These are phyloP conservation scores for Hirundo rustica DNA, from an alignment of 2,797 vertebrate genomes.

Conservation along the genomic window DNA sequence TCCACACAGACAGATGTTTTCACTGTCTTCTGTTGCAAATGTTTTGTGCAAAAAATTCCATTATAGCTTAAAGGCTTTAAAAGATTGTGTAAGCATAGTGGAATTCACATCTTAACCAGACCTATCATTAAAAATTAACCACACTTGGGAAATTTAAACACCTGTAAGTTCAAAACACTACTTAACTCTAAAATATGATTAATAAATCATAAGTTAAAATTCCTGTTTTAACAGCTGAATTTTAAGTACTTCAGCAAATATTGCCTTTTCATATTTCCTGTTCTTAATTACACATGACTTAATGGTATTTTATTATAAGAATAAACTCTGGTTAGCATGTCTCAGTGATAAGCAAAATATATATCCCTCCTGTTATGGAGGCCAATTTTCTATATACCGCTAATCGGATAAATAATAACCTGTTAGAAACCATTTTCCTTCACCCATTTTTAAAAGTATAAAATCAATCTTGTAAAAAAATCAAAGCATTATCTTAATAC, in stretches of 20 bases:
- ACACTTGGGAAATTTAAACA: slow-evolving; percentile 63
- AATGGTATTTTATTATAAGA: slow-evolving; percentile 52
- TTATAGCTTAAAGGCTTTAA: slow-evolving; percentile 40
- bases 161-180: slow-evolving; percentile 52
- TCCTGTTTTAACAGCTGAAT: slow-evolving; percentile 73
- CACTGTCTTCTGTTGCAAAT: not conserved
- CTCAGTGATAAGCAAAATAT: slow-evolving; percentile 56
- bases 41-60: slow-evolving; percentile 24
- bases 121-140: slow-evolving; percentile 65
- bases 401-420: slow-evolving; percentile 46
- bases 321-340: slow-evolving; percentile 49
- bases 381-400: not conserved
- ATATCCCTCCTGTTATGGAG: not conserved
- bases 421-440: slow-evolving; percentile 3
- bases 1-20: not conserved
- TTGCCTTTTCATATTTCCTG: slow-evolving; percentile 67
- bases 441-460: not conserved
- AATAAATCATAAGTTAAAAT: slow-evolving; percentile 58
- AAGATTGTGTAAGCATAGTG: slow-evolving; percentile 49
- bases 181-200: slow-evolving; percentile 56
- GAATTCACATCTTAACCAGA: slow-evolving; percentile 58
- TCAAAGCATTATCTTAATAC: slow-evolving; percentile 7
- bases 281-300: slow-evolving; percentile 65
- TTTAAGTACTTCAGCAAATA: slow-evolving; percentile 66
- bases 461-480: not conserved